Conservation (phyloP, 2,888 invertebrate genomes). For the Latheticus oryzae region DNA sequence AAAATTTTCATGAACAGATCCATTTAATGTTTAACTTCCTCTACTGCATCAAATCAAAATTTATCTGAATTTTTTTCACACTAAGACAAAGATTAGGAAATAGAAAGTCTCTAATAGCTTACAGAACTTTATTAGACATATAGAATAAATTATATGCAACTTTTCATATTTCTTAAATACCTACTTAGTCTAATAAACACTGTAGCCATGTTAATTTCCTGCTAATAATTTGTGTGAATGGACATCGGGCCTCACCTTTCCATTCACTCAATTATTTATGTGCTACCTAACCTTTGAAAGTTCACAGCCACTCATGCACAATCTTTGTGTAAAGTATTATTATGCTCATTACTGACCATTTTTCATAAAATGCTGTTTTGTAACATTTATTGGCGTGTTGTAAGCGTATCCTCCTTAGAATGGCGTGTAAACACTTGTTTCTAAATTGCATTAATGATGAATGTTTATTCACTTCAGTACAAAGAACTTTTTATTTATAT, state of each 20-base stretch:
- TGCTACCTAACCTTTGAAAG: conserved; percentile 22
- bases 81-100: too few species aligned
- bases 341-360: conserved; percentile 10
- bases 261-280: conserved; percentile 21
- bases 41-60: too few species aligned
- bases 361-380: not conserved
- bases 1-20: conserved; percentile 35
- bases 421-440: too few species aligned
- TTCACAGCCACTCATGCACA: conserved; percentile 22
- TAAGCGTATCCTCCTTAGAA: too few species aligned
- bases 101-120: too few species aligned
- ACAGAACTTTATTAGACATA: too few species aligned
- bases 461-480: too few species aligned
- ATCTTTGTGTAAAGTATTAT: conserved; percentile 3
- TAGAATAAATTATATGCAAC: not conserved
- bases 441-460: too few species aligned
- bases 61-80: too few species aligned
- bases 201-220: conserved; percentile 27
- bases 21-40: conserved; percentile 18
- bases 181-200: conserved; percentile 20
- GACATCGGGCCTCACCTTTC: conserved; percentile 29
- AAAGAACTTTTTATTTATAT: too few species aligned
- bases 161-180: not conserved
- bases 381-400: not conserved
- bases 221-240: conserved; percentile 14